Base-by-base conservation (phyloP, 2,113 vertebrate species). In the Megaceryle torquata region DNA sequence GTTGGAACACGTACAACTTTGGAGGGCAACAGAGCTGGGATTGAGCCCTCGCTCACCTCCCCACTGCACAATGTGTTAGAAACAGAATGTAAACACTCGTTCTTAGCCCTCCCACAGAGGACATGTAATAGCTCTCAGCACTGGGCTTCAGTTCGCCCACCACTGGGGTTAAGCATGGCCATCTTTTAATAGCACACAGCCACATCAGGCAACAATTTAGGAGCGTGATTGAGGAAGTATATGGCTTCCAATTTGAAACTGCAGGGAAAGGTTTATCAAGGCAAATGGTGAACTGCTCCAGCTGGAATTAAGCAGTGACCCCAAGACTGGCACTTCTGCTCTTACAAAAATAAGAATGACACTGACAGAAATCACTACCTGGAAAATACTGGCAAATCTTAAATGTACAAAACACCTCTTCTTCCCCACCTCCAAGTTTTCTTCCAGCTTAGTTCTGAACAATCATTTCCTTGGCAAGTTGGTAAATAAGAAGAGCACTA, bases 131-230 rank as follows among this genome's bases (percentile, higher is more conserved):
- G 95, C 4, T 15, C 56, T 35, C 56, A 0, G 59, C 0, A 3
- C 75, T 4, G 44, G 86, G 67, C 86, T 71, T n/a, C 51, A 0
- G 25, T 4, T 86, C 13, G 11, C 82, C 87, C 79, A 54, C 74
- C 50, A 0, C 89, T 10, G 60, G 68, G 82, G 94, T 83, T 83
- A 93, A 26, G 1, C 2, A 0, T n/a, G 95, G 91, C 67, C 89
- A 17, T 17, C 87, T 88, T 91, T 93, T 82, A 94, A 89, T 70
- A 95, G 93, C 87, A 13, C 70, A 25, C 46, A 26, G 84, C 75
- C 59, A 67, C 85, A 44, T 8, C 14, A 9, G 84, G 75, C 87
- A 94, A 89, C 85, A 53, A 53, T 51, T 48, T 0, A 3, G 39
- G 46, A 93, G 85, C 9, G 20, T 82, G 91, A 86, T 1, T n/a